Base-by-base conservation (phyloP, 2,888 invertebrate genomes). In the Dastarcus helophoroides region DNA sequence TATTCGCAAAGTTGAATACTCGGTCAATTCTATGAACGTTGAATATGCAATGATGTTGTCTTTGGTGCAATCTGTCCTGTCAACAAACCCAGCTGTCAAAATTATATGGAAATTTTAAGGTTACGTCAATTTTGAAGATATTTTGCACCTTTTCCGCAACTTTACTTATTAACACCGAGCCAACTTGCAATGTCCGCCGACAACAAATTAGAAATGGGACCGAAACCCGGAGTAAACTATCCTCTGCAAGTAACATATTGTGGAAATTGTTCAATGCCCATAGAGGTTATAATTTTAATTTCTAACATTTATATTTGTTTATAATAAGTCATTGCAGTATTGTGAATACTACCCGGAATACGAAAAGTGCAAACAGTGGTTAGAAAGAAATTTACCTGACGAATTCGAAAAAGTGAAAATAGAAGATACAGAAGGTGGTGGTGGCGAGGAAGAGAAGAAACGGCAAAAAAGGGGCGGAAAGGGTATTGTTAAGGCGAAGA, bases 291-390 rank as follows among this genome's bases (percentile, higher is more conserved):
- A 4, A 23, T 8, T 10, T 11, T 22, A 4, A 23, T 14, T 10
- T 25, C 21, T 17, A 2, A 17, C 12, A 21, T 8, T 19, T 19
- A 19, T 19, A 7, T 7, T 8, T 19, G 7, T 8, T 17, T 17
- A 7, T 17, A 6, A n/a, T n/a, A 6, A 17, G 35, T 40, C 33
- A 33, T 54, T 61, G 10, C 56, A 89, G 84, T 98, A 95, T 60
- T 97, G 97, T 62, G 95, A 97, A 68, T 94, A 88, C 62, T 93
- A 94, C 63, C 95, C 95, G 6, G 91, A 91, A 60, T 90, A 89
- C 58, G 95, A 94, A 41, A 91, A 91, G 64, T 98, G 97, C 59
- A 91, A 93, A 60, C 81, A 81, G 43, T 98, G 97, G 97, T 64
- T 97, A 41, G 91, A 94, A 62, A 83, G 84, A 51, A 79, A 95